Evolutionary conservation across 1,140 invertebrate genomes (phyloP), one percentile per base, ranked within the genome.

Genomic region (Nautilus pompilius): DNA sequence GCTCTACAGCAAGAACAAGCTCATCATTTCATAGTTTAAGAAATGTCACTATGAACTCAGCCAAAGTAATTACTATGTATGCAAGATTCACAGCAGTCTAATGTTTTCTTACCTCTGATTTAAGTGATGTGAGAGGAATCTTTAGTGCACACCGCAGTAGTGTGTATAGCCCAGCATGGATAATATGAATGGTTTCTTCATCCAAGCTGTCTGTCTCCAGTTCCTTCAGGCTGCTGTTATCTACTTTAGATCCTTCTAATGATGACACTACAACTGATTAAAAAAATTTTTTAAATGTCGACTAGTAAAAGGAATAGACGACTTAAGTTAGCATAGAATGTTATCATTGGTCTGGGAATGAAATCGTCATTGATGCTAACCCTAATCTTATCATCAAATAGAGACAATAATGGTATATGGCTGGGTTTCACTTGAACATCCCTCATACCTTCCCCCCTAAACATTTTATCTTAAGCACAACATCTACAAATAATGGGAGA

Each of bases 191-290:
- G 2, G 61, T 65, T 67, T 78, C 76, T 60, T 76, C 73, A 41
- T 58, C 70, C 26, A 76, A 41, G 41, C 68, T 69, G 34, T 74
- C 67, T 49, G 48, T 72, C 60, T 67, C 56, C 30, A 78, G 48
- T 46, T 72, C 60, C 60, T 73, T 72, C 8, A 77, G 36, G 8
- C 67, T 53, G 45, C 62, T 60, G 62, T 55, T 60, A n/a, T 68
- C 63, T n/a, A 72, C 58, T 32, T 70, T 45, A 34, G 71, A 69
- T 45, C 75, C 75, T 68, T 74, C 70, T 58, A 77, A 59, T 10
- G 68, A 59, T 48, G 65, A 49, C 3, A 77, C 73, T 61, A 75
- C 70, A 49, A 75, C 75, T 77, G 68, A 65, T 75, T 72, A n/a
- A 49, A 55, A 45, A 62, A 58, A 54, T 53, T 24, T 8, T 51